Conservation (phyloP, 2,888 invertebrate species). For the Drosophila robusta region DNA sequence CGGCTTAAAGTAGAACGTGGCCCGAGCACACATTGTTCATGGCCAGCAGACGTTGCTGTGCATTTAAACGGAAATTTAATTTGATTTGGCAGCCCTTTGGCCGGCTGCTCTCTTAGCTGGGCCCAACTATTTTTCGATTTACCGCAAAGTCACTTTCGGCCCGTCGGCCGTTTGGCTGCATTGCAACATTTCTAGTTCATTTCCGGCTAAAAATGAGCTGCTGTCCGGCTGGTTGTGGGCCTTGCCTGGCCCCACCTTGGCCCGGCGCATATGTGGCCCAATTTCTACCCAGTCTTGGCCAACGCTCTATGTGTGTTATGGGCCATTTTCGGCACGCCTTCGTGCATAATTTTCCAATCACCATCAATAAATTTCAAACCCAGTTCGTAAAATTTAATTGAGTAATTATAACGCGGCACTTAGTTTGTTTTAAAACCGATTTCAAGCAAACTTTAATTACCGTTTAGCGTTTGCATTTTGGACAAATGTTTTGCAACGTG, state of each 20-base stretch:
- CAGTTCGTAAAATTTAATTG: slow-evolving; percentile 60
- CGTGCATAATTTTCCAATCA: slow-evolving; percentile 75
- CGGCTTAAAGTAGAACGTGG: slow-evolving; percentile 29
- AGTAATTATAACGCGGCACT: slow-evolving; percentile 67
- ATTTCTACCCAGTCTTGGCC: slow-evolving; percentile 19
- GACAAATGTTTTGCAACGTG: slow-evolving; percentile 25
- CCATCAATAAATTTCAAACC: slow-evolving; percentile 61
- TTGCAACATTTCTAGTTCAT: slow-evolving; percentile 76
- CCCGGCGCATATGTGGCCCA: slow-evolving; percentile 41
- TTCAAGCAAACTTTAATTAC: slow-evolving; percentile 61
- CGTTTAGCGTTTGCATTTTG: slow-evolving; percentile 61
- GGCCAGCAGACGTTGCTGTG: slow-evolving; percentile 39
- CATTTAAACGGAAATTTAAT: slow-evolving; percentile 77
- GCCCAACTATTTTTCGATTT: slow-evolving; percentile 72
- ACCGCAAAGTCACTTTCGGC: slow-evolving; percentile 64
- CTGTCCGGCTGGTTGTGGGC: slow-evolving; percentile 35
- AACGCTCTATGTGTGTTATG: slow-evolving; percentile 17
- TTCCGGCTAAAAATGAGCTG: slow-evolving; percentile 78
- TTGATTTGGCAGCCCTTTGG: slow-evolving; percentile 54
- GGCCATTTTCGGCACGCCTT: slow-evolving; percentile 39
- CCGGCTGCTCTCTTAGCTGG: slow-evolving; percentile 4
- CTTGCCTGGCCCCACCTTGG: not conserved
- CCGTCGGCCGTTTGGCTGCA: slow-evolving; percentile 50
- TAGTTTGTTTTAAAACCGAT: slow-evolving; percentile 32
- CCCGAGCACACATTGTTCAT: slow-evolving; percentile 42